Base-by-base conservation (phyloP, 2,797 vertebrate genomes). In the Chaenodraco wilsoni region DNA sequence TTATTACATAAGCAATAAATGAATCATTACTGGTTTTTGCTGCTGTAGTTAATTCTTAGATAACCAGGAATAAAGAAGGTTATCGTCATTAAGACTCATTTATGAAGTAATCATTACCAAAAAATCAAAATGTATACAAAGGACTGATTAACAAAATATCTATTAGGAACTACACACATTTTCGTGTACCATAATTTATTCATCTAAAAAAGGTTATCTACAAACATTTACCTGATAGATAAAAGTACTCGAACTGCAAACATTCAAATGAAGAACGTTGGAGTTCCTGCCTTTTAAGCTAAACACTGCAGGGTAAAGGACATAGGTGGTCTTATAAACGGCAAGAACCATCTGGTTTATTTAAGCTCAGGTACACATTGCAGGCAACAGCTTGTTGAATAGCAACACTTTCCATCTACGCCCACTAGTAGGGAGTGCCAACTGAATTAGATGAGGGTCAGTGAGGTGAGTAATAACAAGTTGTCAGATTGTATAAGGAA, bases 391-490 rank as follows among this genome's bases (percentile, higher is more conserved):
- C 69, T 78, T 82, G 72, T 62, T 65, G 10, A 27, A 33, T 7
- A 61, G 6, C 12, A 76, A 44, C 72, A 70, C 69, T 17, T 58
- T 52, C 61, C 74, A 72, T 58, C 76, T 85, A 71, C 55, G 1
- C 69, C 77, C 40, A 69, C 57, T 27, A 65, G 66, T 6, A 72
- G 65, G 80, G 60, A 71, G 83, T 81, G 85, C 59, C 83, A 76
- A 50, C 65, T 83, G 71, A 83, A 54, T 80, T 17, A 78, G 54
- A 79, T 66, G 33, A n/a, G 46, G 59, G 63, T 57, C 4, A 2
- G 46, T 50, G 58, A 63, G 57, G 71, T 60, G 72, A 27, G 50
- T 48, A 79, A 44, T 45, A 65, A 65, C 48, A 61, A 59, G 70
- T 66, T 84, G 63, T 76, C 67, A 71, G 23, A 54, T 58, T 68